Percentiles rank a stretch among this genome's conserved stretches.
Evolutionary conservation across 2,888 invertebrate species (phyloP).

Genomic region (Tanytarsus gracilentus): DNA sequence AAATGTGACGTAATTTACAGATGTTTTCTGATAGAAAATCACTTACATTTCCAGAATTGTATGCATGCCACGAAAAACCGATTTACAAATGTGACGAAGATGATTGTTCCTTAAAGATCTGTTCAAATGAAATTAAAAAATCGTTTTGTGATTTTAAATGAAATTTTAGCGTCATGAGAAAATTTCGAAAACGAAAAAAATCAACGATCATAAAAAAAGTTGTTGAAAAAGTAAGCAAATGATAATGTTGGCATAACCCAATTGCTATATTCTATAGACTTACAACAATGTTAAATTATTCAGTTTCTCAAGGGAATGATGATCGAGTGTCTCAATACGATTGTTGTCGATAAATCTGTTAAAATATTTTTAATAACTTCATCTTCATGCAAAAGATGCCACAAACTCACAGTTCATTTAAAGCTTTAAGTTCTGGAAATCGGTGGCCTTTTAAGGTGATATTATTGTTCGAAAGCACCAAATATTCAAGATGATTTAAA

Average conservation of each 20-base stretch:
- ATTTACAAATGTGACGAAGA: too few relatives aligned
- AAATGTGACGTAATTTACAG: too few relatives aligned
- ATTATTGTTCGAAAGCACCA: conserved; percentile 46
- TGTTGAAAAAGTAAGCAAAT: not conserved
- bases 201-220: not conserved
- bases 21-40: too few relatives aligned
- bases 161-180: not conserved
- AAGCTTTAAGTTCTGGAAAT: conserved; percentile 44
- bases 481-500: conserved; percentile 41
- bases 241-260: not conserved
- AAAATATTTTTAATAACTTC: not conserved
- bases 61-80: too few relatives aligned
- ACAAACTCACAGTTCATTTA: conserved; percentile 45
- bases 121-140: not conserved
- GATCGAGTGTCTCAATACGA: not conserved
- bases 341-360: conserved; percentile 7
- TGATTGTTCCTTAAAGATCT: too few relatives aligned
- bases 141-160: not conserved
- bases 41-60: too few relatives aligned
- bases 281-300: conserved; percentile 8
- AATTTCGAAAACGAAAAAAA: too few relatives aligned
- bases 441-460: conserved; percentile 43
- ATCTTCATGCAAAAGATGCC: conserved; percentile 21
- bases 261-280: not conserved
- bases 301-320: not conserved